Conservation (phyloP, 2,113 vertebrate genomes). For the Cygnus atratus region DNA sequence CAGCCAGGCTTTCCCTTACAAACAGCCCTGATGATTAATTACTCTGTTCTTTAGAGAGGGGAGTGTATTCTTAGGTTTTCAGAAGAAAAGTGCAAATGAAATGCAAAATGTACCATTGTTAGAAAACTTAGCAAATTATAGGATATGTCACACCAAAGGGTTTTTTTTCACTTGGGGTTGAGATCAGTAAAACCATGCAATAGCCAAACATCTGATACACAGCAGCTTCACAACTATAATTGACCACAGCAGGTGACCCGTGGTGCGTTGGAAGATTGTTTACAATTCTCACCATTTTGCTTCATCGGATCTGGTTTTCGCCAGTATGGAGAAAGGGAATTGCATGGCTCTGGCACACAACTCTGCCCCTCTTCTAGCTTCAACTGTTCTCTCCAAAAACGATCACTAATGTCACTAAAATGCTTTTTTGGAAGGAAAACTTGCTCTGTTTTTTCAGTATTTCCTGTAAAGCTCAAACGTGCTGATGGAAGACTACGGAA, state of each 20-base stretch:
- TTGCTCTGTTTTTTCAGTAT: not conserved
- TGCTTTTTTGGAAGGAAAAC: not conserved
- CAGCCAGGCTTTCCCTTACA: not conserved
- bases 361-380: not conserved
- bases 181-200: not conserved
- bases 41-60: not conserved
- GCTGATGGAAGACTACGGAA: not conserved
- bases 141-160: not conserved
- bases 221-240: constrained; percentile 9
- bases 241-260: not conserved
- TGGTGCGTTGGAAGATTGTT: not conserved
- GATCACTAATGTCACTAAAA: not conserved
- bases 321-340: not conserved
- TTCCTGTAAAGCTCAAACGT: not conserved
- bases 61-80: not conserved
- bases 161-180: not conserved
- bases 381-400: not conserved
- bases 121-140: constrained; percentile 22
- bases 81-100: constrained; percentile 2
- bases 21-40: constrained; percentile 39
- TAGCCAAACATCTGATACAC: constrained; percentile 13
- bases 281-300: not conserved
- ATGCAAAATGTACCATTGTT: not conserved
- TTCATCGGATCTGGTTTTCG: not conserved
- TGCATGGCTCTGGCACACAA: not conserved